Base-by-base conservation (phyloP, 2,888 invertebrate genomes). In the Synergus japonicus region DNA sequence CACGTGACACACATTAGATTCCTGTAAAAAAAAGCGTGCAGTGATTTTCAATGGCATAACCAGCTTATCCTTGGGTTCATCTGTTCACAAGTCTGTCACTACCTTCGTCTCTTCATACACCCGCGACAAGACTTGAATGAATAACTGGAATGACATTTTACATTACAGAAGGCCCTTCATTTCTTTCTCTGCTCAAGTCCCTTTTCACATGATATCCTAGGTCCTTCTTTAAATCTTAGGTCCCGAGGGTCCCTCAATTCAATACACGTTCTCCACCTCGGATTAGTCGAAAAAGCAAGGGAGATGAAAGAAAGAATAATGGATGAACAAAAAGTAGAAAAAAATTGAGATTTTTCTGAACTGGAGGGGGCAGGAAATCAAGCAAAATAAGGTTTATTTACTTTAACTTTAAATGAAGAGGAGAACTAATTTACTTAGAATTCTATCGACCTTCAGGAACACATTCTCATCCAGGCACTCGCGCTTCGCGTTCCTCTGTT, bases 321-420 rank as follows among this genome's bases (percentile, higher is more conserved):
- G 41, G 37, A 77, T 64, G 46, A n/a, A 78, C 60, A 60, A 44
- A 73, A 76, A 76, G 65, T 18, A 44, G 65, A 73, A 66, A 49
- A 80, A 78, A 82, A 80, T 79, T 58, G 65, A 54, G 18, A 73
- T 54, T 54, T 73, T 73, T 54, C 54, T 73, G 37, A 1, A 9
- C 13, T 73, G 37, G 54, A 54, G 37, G 54, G 15, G 69, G 49
- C 9, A 3, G 60, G 18, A 4, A 12, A 15, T 73, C 49, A 54
- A 49, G 22, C 49, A 73, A 54, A 73, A 73, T 41, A 73, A 73
- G 46, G 1, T 29, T 29, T 29, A 29, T 29, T 29, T 29, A 29
- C 22, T 29, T 29, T 29, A 29, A 29, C 2, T 29, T 29, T 29
- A 29, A 29, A 29, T 29, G 22, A 29, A 29, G 22, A 29, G 22